Base-by-base conservation (phyloP, 2,797 vertebrate species). In the Anas capensis region DNA sequence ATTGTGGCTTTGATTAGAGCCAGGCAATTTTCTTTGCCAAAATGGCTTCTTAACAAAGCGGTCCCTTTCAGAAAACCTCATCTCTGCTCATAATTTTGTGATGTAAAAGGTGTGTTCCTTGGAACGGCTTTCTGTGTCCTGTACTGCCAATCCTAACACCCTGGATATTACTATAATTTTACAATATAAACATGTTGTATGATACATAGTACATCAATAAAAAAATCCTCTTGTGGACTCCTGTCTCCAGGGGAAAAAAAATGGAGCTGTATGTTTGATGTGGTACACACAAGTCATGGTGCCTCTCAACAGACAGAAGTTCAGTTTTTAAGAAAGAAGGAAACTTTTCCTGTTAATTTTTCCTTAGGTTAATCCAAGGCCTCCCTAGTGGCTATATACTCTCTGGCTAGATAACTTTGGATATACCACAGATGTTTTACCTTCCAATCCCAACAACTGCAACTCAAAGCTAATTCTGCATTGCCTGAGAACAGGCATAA, bases 381-480 rank as follows among this genome's bases (percentile, higher is more conserved):
- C 62, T 84, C 77, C 57, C 42, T 56, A 27, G 23, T 27, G 40
- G 11, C 33, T 49, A 16, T 34, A 26, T 4, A 4, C 5, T 34
- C 72, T 65, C 68, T 8, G 88, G 38, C 61, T 17, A 34, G 36
- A 61, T 14, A 53, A 53, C 29, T 56, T 18, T 56, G 17, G 34
- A 15, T 36, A 14, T 31, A 23, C 18, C 16, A 11, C 21, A 54
- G 44, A 31, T 53, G 86, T 69, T 44, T 42, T 81, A 54, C 20
- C 31, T 68, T 58, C 34, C 31, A 8, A 1, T 42, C 21, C 34
- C 75, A 57, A 17, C 31, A 27, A 2, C 38, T 11, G 31, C 1
- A 7, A 65, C 42, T 0, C 0, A 42, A 14, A 60, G 54, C 29
- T 58, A 38, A 2, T 20, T 60, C 48, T 53, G 57, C 3, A 0